phyloP scores from a whole-genome alignment of 2,888 invertebrate genomes.

The Uropetala carovei region DNA sequence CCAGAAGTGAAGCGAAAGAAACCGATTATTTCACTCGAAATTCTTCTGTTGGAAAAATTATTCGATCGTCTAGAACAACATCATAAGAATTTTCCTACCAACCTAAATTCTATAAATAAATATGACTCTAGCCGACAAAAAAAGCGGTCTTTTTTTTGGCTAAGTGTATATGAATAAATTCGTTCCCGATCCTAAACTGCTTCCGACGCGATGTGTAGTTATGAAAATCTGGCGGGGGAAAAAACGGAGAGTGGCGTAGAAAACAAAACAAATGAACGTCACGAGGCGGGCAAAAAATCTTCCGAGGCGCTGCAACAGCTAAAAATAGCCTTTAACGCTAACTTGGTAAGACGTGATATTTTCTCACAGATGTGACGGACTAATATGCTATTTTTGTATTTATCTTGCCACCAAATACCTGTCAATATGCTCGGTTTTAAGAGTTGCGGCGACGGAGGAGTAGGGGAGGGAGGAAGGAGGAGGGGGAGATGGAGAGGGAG shows the following conservation, averaged over 20 bases:
- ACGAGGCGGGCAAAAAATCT: constrained; percentile 4
- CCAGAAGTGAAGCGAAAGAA: background rate
- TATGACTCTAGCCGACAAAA: background rate
- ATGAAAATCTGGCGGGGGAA: constrained; percentile 20
- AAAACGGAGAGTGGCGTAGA: constrained; percentile 21
- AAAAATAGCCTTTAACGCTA: constrained; percentile 29
- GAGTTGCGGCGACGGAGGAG: constrained; percentile 8
- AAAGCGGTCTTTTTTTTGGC: background rate
- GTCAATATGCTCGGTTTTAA: constrained; percentile 23
- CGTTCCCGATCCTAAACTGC: constrained; percentile 3
- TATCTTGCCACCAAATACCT: constrained; percentile 35
- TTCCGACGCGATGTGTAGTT: constrained; percentile 26
- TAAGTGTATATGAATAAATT: constrained; percentile 23
- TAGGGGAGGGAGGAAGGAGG: background rate
- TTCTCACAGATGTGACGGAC: constrained; percentile 26
- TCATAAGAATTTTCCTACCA: background rate
- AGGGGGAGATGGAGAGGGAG: background rate
- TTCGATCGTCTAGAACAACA: background rate
- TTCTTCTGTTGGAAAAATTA: background rate
- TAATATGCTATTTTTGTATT: constrained; percentile 35
- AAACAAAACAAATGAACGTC: constrained; percentile 26
- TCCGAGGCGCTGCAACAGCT: constrained; percentile 21
- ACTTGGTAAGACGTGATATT: constrained; percentile 29
- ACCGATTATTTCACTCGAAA: background rate
- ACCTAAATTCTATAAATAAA: constrained; percentile 19